Percentiles rank a stretch among this genome's conserved stretches.
Evolutionary conservation across 2,888 invertebrate species (phyloP).

Genomic region (Ophraella communa): DNA sequence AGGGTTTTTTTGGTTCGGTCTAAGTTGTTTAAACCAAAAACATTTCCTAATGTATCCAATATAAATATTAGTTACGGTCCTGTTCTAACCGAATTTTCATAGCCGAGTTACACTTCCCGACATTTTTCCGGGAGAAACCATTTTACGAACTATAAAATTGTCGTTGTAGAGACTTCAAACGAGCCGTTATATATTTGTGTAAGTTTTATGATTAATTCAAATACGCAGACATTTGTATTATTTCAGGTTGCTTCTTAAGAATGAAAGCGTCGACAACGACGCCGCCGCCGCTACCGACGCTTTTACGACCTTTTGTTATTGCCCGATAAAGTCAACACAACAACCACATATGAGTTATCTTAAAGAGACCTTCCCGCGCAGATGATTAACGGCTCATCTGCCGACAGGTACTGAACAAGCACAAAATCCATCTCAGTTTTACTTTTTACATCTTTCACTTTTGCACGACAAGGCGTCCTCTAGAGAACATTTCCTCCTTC

Average conservation of each 20-base stretch:
- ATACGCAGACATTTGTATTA: slow-evolving; percentile 49
- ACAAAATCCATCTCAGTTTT: too few species aligned
- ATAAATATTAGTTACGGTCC: not conserved
- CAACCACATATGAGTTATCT: slow-evolving; percentile 36
- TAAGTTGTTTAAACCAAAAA: too few species aligned
- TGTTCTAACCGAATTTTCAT: not conserved
- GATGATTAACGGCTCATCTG: slow-evolving; percentile 4
- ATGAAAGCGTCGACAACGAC: slow-evolving; percentile 39
- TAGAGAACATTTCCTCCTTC: not conserved
- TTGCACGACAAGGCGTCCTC: not conserved
- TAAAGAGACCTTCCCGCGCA: slow-evolving; percentile 1
- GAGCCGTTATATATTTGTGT: slow-evolving; percentile 55
- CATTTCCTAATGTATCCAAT: too few species aligned
- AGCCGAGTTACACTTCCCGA: slow-evolving; percentile 1
- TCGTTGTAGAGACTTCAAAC: slow-evolving; percentile 56
- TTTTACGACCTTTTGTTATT: slow-evolving; percentile 47
- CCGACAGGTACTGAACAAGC: not conserved
- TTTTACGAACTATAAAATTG: slow-evolving; percentile 52
- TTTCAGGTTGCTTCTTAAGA: slow-evolving; percentile 55
- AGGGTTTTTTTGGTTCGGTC: too few species aligned
- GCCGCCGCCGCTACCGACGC: slow-evolving; percentile 28
- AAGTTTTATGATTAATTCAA: slow-evolving; percentile 56
- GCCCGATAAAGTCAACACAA: slow-evolving; percentile 44
- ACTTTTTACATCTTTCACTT: too few species aligned
- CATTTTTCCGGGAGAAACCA: slow-evolving; percentile 29